Conservation (phyloP, 2,113 vertebrate species). For the Lagopus muta region DNA sequence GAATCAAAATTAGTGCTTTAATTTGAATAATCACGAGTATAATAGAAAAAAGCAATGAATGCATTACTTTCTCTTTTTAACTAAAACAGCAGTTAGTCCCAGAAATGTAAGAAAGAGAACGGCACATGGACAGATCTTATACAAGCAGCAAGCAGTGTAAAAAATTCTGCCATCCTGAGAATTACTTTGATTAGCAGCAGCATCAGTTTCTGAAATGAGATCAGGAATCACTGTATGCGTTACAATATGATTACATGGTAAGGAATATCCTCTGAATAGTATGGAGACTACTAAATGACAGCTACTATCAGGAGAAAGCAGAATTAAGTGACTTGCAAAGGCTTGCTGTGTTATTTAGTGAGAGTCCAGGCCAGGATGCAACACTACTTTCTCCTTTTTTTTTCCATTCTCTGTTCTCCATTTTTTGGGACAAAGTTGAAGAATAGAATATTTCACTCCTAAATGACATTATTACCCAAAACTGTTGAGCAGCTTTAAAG, state of each 20-base stretch:
- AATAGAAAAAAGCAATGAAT: background rate
- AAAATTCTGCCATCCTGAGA: background rate
- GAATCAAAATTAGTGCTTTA: background rate
- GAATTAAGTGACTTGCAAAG: background rate
- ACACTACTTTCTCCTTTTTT: background rate
- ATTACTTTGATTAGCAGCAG: background rate
- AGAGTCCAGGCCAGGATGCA: background rate
- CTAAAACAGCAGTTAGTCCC: background rate
- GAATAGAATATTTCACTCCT: background rate
- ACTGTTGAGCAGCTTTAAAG: background rate
- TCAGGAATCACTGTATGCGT: background rate
- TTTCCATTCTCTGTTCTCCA: background rate
- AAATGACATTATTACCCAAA: background rate
- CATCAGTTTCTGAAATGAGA: background rate
- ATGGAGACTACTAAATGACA: background rate
- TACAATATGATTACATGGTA: background rate
- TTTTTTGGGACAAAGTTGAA: accelerated
- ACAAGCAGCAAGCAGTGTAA: background rate
- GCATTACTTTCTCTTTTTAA: background rate
- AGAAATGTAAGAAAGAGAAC: background rate
- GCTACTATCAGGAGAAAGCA: background rate
- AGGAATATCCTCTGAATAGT: background rate
- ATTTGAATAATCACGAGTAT: background rate
- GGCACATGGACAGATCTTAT: background rate
- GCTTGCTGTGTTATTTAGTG: background rate